Conservation (phyloP, 2,797 vertebrate genomes). For the Poeciliopsis presidionis region DNA sequence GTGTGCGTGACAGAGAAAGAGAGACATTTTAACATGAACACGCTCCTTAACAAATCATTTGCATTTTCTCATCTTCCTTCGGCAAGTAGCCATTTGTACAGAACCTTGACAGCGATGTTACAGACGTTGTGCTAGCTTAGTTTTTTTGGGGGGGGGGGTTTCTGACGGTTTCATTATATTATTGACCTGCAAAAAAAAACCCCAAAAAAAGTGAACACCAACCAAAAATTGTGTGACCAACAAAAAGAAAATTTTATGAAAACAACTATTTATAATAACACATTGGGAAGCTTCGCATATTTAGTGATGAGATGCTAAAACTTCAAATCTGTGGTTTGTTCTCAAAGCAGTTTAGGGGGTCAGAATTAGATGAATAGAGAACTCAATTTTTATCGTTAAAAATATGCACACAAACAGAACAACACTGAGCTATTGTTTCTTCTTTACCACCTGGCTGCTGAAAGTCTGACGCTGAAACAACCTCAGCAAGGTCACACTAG, state of each 20-base stretch:
- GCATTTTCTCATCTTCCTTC: constrained; percentile 33
- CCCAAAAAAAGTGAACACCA: constrained; percentile 14
- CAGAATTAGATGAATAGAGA: not conserved
- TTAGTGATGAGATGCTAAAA: not conserved
- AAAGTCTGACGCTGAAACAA: constrained; percentile 47
- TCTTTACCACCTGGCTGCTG: constrained; percentile 56
- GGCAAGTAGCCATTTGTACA: constrained; percentile 24
- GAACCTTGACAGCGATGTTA: not conserved
- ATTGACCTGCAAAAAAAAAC: not conserved
- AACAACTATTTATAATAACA: constrained; percentile 10
- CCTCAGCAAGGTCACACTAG: constrained; percentile 59
- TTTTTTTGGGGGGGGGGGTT: fast-evolving
- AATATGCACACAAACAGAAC: not conserved
- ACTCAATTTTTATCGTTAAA: not conserved
- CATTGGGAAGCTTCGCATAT: not conserved
- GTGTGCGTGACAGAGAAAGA: constrained; percentile 44
- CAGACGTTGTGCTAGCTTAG: not conserved
- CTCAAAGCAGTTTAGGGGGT: not conserved
- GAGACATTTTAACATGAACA: constrained; percentile 30
- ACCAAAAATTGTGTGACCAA: not conserved
- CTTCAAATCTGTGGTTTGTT: constrained; percentile 1
- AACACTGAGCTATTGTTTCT: constrained; percentile 17
- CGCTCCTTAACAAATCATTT: constrained; percentile 36
- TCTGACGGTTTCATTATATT: not conserved
- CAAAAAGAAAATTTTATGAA: constrained; percentile 9